Conservation (phyloP, 2,888 invertebrate species). For the Hypsopygia costalis region DNA sequence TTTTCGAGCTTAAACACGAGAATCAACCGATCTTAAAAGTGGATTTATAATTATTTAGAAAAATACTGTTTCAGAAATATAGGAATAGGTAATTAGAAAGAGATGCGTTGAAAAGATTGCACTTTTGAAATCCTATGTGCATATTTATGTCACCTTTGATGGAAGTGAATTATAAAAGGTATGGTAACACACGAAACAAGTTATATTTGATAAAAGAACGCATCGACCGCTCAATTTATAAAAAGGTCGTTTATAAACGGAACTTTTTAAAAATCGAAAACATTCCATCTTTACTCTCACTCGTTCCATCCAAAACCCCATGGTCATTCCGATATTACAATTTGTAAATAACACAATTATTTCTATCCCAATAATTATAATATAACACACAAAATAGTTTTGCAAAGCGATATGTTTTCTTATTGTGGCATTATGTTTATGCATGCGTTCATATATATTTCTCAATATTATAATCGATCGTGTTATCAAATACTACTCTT, state of each 20-base stretch:
- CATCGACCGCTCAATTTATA: slow-evolving; percentile 15
- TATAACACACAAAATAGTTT: slow-evolving; percentile 36
- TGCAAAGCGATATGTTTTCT: slow-evolving; percentile 77
- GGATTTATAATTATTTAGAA: slow-evolving; percentile 48
- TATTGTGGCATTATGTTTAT: slow-evolving; percentile 73
- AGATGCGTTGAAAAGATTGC: slow-evolving; percentile 47
- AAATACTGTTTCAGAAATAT: slow-evolving; percentile 57
- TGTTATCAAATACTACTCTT: slow-evolving; percentile 77
- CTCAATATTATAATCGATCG: slow-evolving; percentile 51
- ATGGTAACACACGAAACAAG: slow-evolving; percentile 14
- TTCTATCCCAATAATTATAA: slow-evolving; percentile 31
- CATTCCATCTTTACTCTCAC: slow-evolving; percentile 27
- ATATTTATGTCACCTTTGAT: slow-evolving; percentile 31
- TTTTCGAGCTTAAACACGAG: slow-evolving; percentile 32
- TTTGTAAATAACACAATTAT: slow-evolving; percentile 46
- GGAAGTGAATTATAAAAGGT: slow-evolving; percentile 25
- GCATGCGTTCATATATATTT: slow-evolving; percentile 52
- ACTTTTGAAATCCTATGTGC: slow-evolving; percentile 33
- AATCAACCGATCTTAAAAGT: slow-evolving; percentile 41
- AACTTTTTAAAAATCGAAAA: slow-evolving; percentile 32
- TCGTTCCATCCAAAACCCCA: slow-evolving; percentile 21
- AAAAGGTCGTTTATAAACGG: slow-evolving; percentile 28
- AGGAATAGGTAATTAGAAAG: slow-evolving; percentile 36
- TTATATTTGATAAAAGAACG: slow-evolving; percentile 3
- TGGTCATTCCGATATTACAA: slow-evolving; percentile 13